phyloP scores from a whole-genome alignment of 2,113 vertebrate genomes.

The Cyanoderma ruficeps region DNA sequence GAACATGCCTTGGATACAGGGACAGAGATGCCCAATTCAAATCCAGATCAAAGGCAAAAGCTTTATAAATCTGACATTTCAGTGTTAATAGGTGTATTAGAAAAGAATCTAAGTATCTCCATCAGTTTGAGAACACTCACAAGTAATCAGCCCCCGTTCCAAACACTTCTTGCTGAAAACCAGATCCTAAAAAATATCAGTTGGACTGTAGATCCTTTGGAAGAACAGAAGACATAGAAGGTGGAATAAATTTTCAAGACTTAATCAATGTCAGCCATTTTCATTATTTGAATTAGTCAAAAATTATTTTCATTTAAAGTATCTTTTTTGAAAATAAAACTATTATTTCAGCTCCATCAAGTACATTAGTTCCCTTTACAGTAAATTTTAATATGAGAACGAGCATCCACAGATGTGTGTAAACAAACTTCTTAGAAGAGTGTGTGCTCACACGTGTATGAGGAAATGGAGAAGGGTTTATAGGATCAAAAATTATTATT shows the following conservation, averaged over 20 bases:
- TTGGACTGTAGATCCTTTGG: not conserved
- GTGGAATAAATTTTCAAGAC: not conserved
- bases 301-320: not conserved
- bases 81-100: not conserved
- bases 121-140: not conserved
- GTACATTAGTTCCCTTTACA: not conserved
- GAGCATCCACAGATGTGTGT: not conserved
- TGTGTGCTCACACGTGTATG: rapidly evolving
- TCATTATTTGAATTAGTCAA: not conserved
- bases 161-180: not conserved
- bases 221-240: not conserved
- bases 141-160: not conserved
- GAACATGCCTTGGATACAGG: not conserved
- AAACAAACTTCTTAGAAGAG: not conserved
- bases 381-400: not conserved
- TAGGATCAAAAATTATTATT: not conserved
- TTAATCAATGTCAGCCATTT: not conserved
- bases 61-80: not conserved
- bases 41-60: not conserved
- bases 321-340: not conserved
- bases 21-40: not conserved
- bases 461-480: not conserved
- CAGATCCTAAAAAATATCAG: not conserved
- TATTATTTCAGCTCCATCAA: not conserved
- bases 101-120: not conserved